Conservation (phyloP, 2,797 vertebrate genomes). For the Sarcophilus harrisii region DNA sequence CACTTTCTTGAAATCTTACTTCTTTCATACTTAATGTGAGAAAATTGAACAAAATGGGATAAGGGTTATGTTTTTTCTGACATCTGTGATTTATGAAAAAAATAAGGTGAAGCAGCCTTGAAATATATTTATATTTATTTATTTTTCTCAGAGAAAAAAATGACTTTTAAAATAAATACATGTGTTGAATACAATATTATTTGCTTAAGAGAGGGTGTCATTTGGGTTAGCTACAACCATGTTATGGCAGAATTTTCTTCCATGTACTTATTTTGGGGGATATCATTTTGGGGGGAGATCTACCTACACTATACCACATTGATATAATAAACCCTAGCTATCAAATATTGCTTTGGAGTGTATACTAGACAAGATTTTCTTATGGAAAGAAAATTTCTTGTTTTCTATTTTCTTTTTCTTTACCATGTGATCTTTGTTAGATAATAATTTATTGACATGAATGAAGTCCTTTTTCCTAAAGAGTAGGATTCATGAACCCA, state of each 20-base stretch:
- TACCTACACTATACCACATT: neutral
- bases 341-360: neutral
- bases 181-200: neutral
- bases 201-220: neutral
- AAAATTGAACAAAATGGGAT: too few relatives aligned
- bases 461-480: neutral
- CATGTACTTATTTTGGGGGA: neutral
- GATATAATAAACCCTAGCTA: neutral
- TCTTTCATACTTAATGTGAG: too few relatives aligned
- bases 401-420: neutral
- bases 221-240: neutral
- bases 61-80: too few relatives aligned
- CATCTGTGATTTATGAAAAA: neutral
- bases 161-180: neutral
- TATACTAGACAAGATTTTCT: neutral
- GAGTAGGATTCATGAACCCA: neutral
- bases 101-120: neutral
- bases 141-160: neutral
- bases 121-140: neutral
- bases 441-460: neutral
- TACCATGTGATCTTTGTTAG: neutral
- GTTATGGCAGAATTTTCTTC: neutral
- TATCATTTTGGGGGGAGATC: neutral
- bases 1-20: too few relatives aligned
- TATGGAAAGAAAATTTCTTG: neutral